A percentile compares a stretch with the other conserved stretches of the same genome.
Conservation (phyloP, 2,888 invertebrate genomes). For the Ametastegia equiseti region DNA sequence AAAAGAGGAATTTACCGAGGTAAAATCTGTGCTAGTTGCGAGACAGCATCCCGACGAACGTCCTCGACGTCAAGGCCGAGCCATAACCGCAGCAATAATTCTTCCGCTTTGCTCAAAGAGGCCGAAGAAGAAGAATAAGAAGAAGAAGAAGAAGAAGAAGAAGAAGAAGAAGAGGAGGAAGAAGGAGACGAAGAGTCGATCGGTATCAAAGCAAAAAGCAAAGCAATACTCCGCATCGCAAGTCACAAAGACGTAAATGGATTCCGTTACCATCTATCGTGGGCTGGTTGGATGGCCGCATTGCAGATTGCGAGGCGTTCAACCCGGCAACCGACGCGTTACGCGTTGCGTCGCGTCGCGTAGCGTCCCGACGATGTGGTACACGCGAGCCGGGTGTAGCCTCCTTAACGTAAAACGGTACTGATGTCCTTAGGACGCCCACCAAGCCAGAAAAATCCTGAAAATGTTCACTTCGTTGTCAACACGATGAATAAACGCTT, state of each 20-base stretch:
- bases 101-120: not conserved
- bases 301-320: conserved; percentile 22
- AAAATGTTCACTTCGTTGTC: not conserved
- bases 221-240: conserved; percentile 6
- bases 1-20: not conserved
- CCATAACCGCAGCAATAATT: conserved; percentile 32
- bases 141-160: too few relatives aligned
- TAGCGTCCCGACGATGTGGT: not conserved
- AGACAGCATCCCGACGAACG: not conserved
- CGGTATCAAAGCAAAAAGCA: not conserved
- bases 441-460: conserved; percentile 12
- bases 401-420: conserved; percentile 28
- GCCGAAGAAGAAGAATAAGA: not conserved
- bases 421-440: not conserved
- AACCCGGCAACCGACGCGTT: conserved; percentile 17
- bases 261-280: conserved; percentile 30
- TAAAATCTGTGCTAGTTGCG: not conserved
- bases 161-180: not conserved
- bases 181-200: not conserved
- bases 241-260: conserved; percentile 12
- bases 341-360: conserved; percentile 7
- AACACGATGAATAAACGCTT: not conserved
- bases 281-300: conserved; percentile 26
- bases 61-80: conserved; percentile 39
- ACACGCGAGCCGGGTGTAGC: not conserved